These are phyloP conservation scores for Pseudoips prasinana DNA, from an alignment of 2,888 invertebrate species.

Conservation along the genomic window DNA sequence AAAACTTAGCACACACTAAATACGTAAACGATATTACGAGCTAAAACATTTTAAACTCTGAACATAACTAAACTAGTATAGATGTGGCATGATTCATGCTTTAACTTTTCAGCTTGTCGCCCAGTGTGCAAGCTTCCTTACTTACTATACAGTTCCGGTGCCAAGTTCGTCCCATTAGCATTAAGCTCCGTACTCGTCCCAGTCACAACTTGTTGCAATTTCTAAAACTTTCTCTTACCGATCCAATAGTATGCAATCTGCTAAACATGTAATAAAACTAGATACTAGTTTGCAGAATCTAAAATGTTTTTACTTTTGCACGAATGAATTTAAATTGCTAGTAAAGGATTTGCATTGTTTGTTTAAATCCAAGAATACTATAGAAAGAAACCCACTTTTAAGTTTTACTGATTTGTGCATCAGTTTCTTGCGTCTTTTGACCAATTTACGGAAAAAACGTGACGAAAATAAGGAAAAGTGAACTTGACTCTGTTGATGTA, in stretches of 20 bases:
- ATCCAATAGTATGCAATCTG: constrained; percentile 40
- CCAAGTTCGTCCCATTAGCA: constrained; percentile 53
- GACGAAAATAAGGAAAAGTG: too few species aligned
- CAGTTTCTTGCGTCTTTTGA: too few species aligned
- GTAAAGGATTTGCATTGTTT: too few species aligned
- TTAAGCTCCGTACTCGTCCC: constrained; percentile 42
- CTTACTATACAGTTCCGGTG: constrained; percentile 24
- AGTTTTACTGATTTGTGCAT: too few species aligned
- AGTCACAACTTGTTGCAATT: constrained; percentile 60
- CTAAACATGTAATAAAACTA: constrained; percentile 31
- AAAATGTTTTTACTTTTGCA: too few species aligned
- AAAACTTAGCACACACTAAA: too few species aligned
- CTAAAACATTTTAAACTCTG: neutral
- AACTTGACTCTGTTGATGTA: too few species aligned
- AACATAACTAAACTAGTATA: constrained; percentile 1
- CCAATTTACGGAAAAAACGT: too few species aligned
- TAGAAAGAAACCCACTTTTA: too few species aligned
- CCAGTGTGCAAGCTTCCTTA: constrained; percentile 22
- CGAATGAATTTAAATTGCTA: too few species aligned
- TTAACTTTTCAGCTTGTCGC: constrained; percentile 32
- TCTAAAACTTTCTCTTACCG: constrained; percentile 36
- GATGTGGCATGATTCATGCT: constrained; percentile 5
- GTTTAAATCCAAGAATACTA: too few species aligned
- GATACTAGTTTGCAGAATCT: constrained; percentile 18
- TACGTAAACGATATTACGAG: too few species aligned